Evolutionary conservation across 2,888 invertebrate genomes (phyloP), one percentile per base, ranked within the genome.

Genomic region (Thumatha senex): DNA sequence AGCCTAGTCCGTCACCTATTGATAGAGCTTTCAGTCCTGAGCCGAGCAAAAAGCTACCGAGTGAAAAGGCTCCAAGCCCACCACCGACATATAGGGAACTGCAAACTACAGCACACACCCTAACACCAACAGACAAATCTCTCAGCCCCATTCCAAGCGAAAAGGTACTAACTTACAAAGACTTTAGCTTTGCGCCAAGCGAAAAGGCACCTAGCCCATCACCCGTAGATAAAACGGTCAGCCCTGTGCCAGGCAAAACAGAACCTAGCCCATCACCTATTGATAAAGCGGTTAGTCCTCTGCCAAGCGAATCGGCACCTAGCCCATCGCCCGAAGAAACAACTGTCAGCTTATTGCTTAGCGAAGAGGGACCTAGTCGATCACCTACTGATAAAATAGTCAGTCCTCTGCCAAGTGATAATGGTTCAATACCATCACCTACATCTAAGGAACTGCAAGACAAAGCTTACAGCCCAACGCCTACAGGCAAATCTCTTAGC

Each of bases 121-220:
- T 48, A 1, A 18, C 35, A 30, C 38, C n/a, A 33, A 46, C 38
- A 8, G 31, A 46, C 0, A 33, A 46, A 10, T 10, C 18, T 10
- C 13, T 29, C 0, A 40, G 40, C 29, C 49, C 38, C 12, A 14
- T 31, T 8, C 35, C 13, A 11, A 47, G 46, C 0, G 46, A 46
- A 0, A 60, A 8, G 15, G 31, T 34, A 13, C 35, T 15, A 2
- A 38, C 2, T 11, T 46, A 40, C 7, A 54, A 52, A 45, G 12
- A 1, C 1, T 15, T 31, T 5, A 18, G 52, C 0, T 38, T 30
- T 15, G 7, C 42, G 5, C 14, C 29, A 0, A 49, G 42, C 14
- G 54, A 13, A 7, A 54, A 53, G 46, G 56, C n/a, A 35, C 55
- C 43, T 4, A 55, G 42, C 29, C 40, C 46, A n/a, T 7, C 30